Evolutionary conservation across 2,888 invertebrate species (phyloP).

Genomic region (Spodoptera littoralis): DNA sequence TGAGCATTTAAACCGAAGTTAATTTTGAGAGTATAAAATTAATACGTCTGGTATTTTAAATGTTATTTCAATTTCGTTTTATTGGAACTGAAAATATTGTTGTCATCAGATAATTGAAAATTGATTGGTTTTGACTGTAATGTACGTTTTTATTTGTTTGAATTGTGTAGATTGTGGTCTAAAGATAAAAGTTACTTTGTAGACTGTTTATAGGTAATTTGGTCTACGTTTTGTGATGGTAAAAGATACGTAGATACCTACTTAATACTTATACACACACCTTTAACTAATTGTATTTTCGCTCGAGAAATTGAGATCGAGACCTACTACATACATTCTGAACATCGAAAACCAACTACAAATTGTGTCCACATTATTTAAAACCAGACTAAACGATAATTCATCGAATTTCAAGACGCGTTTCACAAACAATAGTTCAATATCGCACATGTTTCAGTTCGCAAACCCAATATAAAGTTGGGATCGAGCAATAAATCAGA

Average conservation of each 20-base stretch:
- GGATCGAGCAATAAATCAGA: constrained; percentile 77
- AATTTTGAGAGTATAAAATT: constrained; percentile 36
- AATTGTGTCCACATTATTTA: neutral
- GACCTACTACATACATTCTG: no score
- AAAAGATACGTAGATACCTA: no score
- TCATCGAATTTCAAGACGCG: constrained; percentile 27
- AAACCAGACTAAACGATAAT: neutral
- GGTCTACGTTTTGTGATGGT: no score
- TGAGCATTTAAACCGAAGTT: constrained; percentile 54
- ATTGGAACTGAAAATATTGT: constrained; percentile 33
- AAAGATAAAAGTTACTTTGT: no score
- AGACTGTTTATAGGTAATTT: no score
- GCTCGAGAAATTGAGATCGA: no score
- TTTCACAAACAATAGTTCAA: constrained; percentile 53
- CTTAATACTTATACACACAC: no score
- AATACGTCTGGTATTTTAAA: constrained; percentile 39
- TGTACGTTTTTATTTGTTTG: constrained; percentile 13
- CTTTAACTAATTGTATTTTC: no score
- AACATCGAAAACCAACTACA: no score
- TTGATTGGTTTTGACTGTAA: constrained; percentile 19
- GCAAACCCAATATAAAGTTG: constrained; percentile 58
- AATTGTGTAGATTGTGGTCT: neutral
- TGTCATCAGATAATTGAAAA: constrained; percentile 20
- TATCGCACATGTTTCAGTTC: constrained; percentile 51
- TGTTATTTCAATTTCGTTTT: constrained; percentile 34